phyloP scores from a whole-genome alignment of 2,797 vertebrate genomes.

The Margarornis squamiger region DNA sequence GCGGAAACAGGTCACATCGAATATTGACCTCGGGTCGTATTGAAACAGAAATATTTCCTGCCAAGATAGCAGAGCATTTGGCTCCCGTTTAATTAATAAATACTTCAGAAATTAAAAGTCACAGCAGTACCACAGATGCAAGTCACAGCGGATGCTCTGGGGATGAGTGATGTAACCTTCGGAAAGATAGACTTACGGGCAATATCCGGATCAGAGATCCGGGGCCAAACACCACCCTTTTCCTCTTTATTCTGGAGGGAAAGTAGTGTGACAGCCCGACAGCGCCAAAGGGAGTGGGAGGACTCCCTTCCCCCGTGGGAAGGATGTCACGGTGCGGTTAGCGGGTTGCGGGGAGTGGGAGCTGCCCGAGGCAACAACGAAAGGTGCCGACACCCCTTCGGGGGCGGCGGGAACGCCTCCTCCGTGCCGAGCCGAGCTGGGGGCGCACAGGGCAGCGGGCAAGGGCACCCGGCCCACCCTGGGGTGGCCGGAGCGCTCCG shows the following conservation, averaged over 20 bases:
- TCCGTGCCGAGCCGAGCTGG: no score
- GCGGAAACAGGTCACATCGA: background rate
- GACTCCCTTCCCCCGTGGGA: rapidly evolving
- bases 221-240: background rate
- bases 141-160: background rate
- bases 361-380: background rate
- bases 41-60: background rate
- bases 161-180: background rate
- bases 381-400: background rate
- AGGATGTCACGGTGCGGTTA: background rate
- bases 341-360: background rate
- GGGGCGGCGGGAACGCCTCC: no score
- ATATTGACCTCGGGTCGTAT: background rate
- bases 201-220: background rate
- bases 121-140: background rate
- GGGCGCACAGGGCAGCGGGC: background rate
- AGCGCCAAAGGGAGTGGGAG: background rate
- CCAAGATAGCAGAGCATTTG: background rate
- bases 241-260: background rate
- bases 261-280: background rate
- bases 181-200: background rate
- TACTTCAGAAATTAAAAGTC: background rate
- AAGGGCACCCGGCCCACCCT: no score
- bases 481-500: background rate
- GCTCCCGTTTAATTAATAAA: background rate